Evolutionary conservation across 37 sponge, comb jelly and placozoan species (phyloP).

Genomic region (Theonella swinhoei): DNA sequence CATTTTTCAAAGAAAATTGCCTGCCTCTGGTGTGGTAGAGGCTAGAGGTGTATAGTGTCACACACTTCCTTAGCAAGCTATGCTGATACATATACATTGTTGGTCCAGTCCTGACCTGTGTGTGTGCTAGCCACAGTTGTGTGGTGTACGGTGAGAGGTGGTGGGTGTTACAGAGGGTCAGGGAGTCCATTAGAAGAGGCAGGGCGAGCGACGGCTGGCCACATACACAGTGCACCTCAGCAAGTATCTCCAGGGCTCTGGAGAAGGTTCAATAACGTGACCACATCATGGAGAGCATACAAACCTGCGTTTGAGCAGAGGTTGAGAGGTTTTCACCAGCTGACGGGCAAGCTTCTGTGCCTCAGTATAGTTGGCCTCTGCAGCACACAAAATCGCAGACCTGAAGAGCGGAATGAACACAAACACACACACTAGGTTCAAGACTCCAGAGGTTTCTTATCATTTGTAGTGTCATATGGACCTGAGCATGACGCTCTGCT

Average conservation of each 20-base stretch:
- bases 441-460: too few species aligned
- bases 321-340: neutral
- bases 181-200: slow-evolving; percentile 21
- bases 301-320: neutral
- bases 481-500: neutral
- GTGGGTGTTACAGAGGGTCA: slow-evolving; percentile 21
- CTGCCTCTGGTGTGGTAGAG: too few species aligned
- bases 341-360: neutral
- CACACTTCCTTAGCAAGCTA: too few species aligned
- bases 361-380: neutral
- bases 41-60: too few species aligned
- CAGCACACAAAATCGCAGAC: neutral
- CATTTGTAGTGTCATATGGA: too few species aligned
- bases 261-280: neutral
- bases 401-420: too few species aligned
- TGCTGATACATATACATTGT: neutral
- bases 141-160: slow-evolving; percentile 2
- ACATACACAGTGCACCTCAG: slow-evolving; percentile 6
- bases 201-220: slow-evolving; percentile 17
- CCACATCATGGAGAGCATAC: neutral
- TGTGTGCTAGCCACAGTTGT: slow-evolving; percentile 14
- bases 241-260: slow-evolving; percentile 9
- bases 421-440: too few species aligned
- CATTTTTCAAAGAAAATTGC: too few species aligned
- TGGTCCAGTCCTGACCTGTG: neutral